Evolutionary conservation across 2,888 invertebrate species (phyloP).

Genomic region (Sicus ferrugineus): DNA sequence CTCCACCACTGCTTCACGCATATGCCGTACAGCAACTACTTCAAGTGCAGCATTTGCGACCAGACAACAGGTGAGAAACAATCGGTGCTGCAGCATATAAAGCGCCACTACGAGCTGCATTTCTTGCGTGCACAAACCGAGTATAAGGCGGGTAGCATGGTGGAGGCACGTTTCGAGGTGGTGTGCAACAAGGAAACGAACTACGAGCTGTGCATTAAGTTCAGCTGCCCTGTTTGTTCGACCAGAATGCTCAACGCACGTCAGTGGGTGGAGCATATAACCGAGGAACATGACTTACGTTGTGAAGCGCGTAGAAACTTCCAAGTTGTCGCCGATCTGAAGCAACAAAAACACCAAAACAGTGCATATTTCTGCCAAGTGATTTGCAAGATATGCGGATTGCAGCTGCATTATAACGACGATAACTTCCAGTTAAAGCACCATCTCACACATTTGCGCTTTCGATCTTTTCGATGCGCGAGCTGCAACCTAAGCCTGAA

Average conservation of each 20-base stretch:
- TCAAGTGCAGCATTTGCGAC: conserved; percentile 31
- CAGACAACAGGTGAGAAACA: neutral
- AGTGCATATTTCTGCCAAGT: no score
- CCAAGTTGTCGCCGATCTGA: no score
- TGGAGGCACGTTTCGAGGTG: neutral
- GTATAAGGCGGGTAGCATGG: no score
- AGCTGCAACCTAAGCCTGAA: conserved; percentile 28
- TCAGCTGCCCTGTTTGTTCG: conserved; percentile 15
- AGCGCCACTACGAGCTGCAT: conserved; percentile 29
- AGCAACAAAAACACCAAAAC: no score
- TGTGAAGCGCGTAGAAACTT: conserved; percentile 2
- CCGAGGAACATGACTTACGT: conserved; percentile 13
- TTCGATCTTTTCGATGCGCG: conserved; percentile 24
- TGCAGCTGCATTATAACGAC: no score
- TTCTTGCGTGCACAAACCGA: conserved; percentile 29
- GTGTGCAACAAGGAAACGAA: neutral
- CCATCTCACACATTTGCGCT: conserved; percentile 28
- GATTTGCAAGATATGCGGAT: no score
- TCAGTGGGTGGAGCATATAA: conserved; percentile 22
- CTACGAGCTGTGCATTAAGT: conserved; percentile 26
- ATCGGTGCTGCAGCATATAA: conserved; percentile 20
- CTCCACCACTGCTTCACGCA: conserved; percentile 28
- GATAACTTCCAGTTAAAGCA: no score
- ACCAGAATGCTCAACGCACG: neutral
- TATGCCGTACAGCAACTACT: conserved; percentile 22